These are phyloP conservation scores for Pseudopleuronectes americanus DNA, from an alignment of 2,797 vertebrate species.

Conservation along the genomic window DNA sequence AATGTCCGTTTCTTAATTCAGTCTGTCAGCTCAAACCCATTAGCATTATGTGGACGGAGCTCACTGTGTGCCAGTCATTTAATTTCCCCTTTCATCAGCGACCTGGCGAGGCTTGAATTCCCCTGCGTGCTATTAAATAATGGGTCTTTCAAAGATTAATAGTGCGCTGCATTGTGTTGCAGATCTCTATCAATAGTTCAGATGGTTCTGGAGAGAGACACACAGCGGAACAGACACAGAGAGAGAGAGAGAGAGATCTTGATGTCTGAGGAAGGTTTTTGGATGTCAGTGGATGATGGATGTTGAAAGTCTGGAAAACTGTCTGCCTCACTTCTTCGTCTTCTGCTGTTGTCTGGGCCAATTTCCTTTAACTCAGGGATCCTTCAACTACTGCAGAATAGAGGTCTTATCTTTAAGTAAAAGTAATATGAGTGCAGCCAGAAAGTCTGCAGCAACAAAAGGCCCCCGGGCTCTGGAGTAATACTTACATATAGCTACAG, in stretches of 20 bases:
- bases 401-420: slow-evolving; percentile 42
- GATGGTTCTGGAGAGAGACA: slow-evolving; percentile 27
- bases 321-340: slow-evolving; percentile 23
- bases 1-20: slow-evolving; percentile 57
- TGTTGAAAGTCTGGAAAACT: slow-evolving; percentile 39
- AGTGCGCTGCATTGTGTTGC: slow-evolving; percentile 51
- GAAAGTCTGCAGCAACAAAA: slow-evolving; percentile 20
- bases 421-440: slow-evolving; percentile 49
- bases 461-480: slow-evolving; percentile 23
- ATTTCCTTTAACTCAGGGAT: slow-evolving; percentile 56
- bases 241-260: slow-evolving; percentile 17
- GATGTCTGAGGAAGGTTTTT: slow-evolving; percentile 43
- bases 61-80: slow-evolving; percentile 65
- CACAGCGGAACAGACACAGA: slow-evolving; percentile 5
- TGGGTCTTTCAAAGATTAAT: slow-evolving; percentile 77
- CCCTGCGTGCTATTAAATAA: slow-evolving; percentile 72
- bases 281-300: slow-evolving; percentile 49
- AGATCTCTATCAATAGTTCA: slow-evolving; percentile 53
- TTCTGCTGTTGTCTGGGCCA: slow-evolving; percentile 45
- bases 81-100: slow-evolving; percentile 71
- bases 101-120: slow-evolving; percentile 59
- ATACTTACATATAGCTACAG: slow-evolving; percentile 30
- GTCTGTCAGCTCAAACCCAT: slow-evolving; percentile 73
- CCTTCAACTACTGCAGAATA: slow-evolving; percentile 52
- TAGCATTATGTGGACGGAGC: slow-evolving; percentile 75